phyloP scores from a whole-genome alignment of 2,797 vertebrate genomes.

The Helostoma temminkii region DNA sequence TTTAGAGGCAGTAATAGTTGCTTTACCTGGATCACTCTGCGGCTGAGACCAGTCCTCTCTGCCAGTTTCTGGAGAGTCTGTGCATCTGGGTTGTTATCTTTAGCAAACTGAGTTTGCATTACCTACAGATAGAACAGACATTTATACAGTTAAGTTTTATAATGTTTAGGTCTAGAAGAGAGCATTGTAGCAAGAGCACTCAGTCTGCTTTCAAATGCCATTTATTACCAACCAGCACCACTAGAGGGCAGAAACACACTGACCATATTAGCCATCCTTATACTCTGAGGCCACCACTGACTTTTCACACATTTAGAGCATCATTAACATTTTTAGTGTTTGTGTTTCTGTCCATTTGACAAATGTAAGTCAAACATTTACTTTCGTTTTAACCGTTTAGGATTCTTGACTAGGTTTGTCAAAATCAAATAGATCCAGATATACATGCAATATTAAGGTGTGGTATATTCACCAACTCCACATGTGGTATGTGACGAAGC shows the following conservation, averaged over 20 bases:
- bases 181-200: background rate
- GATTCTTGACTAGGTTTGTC: too few species aligned
- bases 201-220: background rate
- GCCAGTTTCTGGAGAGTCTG: slow-evolving; percentile 94
- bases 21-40: slow-evolving; percentile 89
- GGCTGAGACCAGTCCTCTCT: slow-evolving; percentile 94
- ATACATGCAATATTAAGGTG: too few species aligned
- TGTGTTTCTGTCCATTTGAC: background rate
- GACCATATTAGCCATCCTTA: background rate
- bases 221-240: background rate
- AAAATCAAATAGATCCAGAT: too few species aligned
- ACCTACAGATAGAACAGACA: slow-evolving; percentile 80
- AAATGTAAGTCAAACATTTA: slow-evolving; percentile 9
- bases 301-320: background rate
- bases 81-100: slow-evolving; percentile 95
- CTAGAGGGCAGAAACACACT: slow-evolving; percentile 26
- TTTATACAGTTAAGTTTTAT: background rate
- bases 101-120: slow-evolving; percentile 94
- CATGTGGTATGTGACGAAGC: background rate
- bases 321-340: background rate
- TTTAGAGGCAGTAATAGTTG: too few species aligned
- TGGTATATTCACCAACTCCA: too few species aligned
- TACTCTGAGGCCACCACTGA: background rate
- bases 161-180: too few species aligned
- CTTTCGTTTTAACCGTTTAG: background rate